These are phyloP conservation scores for Globodera ellingtonae DNA, from an alignment of 1,140 invertebrate genomes.

Conservation along the genomic window DNA sequence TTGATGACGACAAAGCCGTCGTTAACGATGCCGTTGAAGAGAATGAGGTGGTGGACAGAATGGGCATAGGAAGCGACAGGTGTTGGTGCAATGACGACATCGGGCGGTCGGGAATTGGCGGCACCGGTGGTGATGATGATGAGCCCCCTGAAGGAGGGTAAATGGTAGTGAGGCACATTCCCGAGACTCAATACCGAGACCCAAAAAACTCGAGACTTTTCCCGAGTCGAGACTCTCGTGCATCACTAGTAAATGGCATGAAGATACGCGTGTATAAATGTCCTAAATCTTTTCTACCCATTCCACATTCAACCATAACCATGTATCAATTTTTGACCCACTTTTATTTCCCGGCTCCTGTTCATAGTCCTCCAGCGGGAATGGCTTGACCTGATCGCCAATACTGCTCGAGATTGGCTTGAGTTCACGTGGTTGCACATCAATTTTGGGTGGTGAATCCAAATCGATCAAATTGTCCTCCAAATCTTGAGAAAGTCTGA, in stretches of 20 bases:
- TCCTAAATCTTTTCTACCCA: too few relatives aligned
- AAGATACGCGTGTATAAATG: too few relatives aligned
- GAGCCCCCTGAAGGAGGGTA: too few relatives aligned
- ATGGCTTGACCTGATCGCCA: neutral
- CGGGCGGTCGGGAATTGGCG: slow-evolving; percentile 5
- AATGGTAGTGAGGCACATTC: too few relatives aligned
- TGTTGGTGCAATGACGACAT: neutral
- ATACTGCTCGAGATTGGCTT: neutral
- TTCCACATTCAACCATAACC: too few relatives aligned
- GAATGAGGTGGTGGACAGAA: neutral
- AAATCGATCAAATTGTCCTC: slow-evolving; percentile 26
- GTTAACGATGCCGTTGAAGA: too few relatives aligned
- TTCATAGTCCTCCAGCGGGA: neutral
- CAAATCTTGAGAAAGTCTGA: slow-evolving; percentile 13
- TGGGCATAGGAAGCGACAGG: neutral
- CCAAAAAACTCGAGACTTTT: too few relatives aligned
- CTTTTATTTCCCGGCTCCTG: neutral
- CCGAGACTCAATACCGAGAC: too few relatives aligned
- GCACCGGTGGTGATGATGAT: slow-evolving; percentile 4
- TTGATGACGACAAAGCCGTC: neutral
- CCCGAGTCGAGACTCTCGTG: too few relatives aligned
- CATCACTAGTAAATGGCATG: too few relatives aligned
- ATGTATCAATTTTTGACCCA: neutral
- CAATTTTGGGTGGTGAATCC: slow-evolving; percentile 12
- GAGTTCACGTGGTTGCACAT: neutral